Evolutionary conservation across 2,113 vertebrate species (phyloP), one percentile per base, ranked within the genome.

Genomic region (Syrmaticus mikado): DNA sequence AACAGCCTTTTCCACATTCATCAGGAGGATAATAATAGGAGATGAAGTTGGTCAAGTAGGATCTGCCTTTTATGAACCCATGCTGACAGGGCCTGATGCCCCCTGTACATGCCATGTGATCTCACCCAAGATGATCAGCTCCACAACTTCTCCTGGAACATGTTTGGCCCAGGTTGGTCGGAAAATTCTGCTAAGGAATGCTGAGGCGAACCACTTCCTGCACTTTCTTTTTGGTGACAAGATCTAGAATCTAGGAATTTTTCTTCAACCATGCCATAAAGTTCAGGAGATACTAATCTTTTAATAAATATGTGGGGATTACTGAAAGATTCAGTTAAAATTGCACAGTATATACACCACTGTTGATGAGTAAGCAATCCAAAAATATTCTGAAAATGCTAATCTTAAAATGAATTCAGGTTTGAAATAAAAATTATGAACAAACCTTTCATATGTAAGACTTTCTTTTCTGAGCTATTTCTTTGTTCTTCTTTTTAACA

Each of bases 141-240:
- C 8, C 15, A 53, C 9, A 53, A 6, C 27, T 15, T 53, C 30
- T 15, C 52, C 27, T 10, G 27, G 52, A 15, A 30, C 27, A 10
- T 53, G 32, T 61, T 43, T 41, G 32, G 25, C 60, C 57, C n/a
- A 83, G 32, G 41, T 58, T 85, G 64, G 74, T 10, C 60, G 41
- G 4, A 36, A 81, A 73, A 21, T 52, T 17, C 14, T 81, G 60
- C 64, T 50, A 67, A 60, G 11, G 38, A 91, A 71, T 30, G 60
- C 41, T 78, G 68, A 89, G 40, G 61, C 72, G 70, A 92, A 76
- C 41, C 52, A 74, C 19, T 74, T 43, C 13, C 40, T 79, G 32
- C 22, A 60, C 40, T 87, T 92, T 87, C 82, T 67, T 87, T 57
- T 27, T 46, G 17, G 55, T 85, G 72, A 85, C 72, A 88, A 74